Conservation (phyloP, 2,797 vertebrate genomes). For the Brachyrhaphis roseni region DNA sequence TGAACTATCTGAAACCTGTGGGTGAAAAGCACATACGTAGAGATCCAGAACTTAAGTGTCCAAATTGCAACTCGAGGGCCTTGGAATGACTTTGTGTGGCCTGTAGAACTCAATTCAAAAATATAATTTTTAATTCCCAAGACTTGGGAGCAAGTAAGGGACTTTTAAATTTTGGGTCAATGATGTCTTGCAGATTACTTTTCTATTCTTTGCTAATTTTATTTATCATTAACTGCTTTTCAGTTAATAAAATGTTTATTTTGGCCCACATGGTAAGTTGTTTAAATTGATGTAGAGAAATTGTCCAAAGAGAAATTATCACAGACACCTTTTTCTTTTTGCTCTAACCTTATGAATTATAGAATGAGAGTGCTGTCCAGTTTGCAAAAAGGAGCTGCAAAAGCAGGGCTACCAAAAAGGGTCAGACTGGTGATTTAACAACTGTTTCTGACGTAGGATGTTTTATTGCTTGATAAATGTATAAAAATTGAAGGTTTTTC, state of each 20-base stretch:
- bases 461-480: background rate
- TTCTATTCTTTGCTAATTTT: background rate
- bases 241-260: background rate
- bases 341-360: background rate
- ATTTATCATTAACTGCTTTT: background rate
- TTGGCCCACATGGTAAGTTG: background rate
- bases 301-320: background rate
- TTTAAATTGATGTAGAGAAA: background rate
- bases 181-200: background rate
- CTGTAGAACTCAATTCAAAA: background rate
- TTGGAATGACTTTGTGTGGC: background rate
- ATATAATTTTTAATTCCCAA: background rate
- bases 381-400: background rate
- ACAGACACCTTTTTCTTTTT: background rate
- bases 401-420: background rate
- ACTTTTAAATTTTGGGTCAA: background rate
- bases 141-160: background rate
- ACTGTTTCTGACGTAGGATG: background rate
- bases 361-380: background rate
- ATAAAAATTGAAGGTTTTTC: background rate
- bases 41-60: background rate
- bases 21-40: background rate
- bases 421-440: background rate
- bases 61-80: background rate
- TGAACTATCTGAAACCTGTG: background rate